phyloP scores from a whole-genome alignment of 1,140 invertebrate species.

The Scaptomyza pallida region DNA sequence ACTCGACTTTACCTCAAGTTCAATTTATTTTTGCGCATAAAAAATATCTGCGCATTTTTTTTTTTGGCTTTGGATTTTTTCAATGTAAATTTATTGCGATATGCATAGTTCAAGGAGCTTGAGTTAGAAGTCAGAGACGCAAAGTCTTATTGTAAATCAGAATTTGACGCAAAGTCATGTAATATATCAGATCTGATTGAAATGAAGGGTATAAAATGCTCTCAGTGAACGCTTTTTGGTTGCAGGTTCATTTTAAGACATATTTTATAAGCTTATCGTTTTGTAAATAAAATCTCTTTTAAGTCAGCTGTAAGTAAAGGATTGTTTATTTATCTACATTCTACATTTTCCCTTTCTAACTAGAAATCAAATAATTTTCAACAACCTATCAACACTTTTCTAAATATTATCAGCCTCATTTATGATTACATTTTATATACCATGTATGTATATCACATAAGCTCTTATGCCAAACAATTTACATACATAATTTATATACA shows the following conservation, averaged over 20 bases:
- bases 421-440: neutral
- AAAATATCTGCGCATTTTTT: conserved; percentile 72
- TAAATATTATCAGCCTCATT: neutral
- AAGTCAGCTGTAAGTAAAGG: too few species aligned
- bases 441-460: neutral
- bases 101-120: conserved; percentile 33
- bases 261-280: too few species aligned
- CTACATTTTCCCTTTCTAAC: too few species aligned
- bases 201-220: too few species aligned
- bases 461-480: conserved; percentile 6
- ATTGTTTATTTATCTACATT: too few species aligned
- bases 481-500: conserved; percentile 31
- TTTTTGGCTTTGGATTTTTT: conserved; percentile 37
- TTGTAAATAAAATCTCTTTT: too few species aligned
- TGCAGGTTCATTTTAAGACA: too few species aligned
- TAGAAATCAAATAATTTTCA: neutral
- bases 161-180: too few species aligned
- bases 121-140: neutral
- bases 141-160: neutral
- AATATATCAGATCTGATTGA: too few species aligned
- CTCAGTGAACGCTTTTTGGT: too few species aligned
- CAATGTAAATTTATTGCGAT: conserved; percentile 52
- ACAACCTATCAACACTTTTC: neutral
- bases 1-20: conserved; percentile 47
- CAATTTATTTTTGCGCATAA: conserved; percentile 79